These are phyloP conservation scores for Poecilia gillii DNA, from an alignment of 2,797 vertebrate genomes.

Conservation along the genomic window DNA sequence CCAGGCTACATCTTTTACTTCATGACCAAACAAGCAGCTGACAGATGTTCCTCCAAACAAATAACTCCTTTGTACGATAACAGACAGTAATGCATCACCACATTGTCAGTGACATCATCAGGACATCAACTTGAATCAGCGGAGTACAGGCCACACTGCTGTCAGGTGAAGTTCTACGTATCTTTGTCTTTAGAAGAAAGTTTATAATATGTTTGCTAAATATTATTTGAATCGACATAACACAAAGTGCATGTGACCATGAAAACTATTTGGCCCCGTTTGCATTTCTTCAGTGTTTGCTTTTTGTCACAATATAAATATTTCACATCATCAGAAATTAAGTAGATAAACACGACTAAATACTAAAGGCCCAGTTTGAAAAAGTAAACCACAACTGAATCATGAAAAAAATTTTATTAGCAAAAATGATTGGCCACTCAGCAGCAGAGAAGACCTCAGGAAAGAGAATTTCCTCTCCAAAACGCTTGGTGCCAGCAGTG, in stretches of 20 bases:
- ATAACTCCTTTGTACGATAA: conserved; percentile 53
- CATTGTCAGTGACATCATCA: conserved; percentile 41
- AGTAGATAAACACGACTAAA: not conserved
- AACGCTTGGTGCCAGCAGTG: too few relatives aligned
- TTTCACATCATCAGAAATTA: not conserved
- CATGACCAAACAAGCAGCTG: conserved; percentile 30
- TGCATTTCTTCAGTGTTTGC: not conserved
- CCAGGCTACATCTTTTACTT: conserved; percentile 45
- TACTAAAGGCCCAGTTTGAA: not conserved
- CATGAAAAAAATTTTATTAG: not conserved
- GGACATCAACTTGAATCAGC: conserved; percentile 37
- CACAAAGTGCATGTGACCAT: not conserved
- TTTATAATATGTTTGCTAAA: not conserved
- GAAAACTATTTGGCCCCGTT: not conserved
- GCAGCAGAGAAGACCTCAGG: too few relatives aligned
- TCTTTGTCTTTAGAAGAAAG: not conserved
- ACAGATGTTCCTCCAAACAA: conserved; percentile 56
- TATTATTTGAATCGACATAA: not conserved
- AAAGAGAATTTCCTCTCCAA: not conserved
- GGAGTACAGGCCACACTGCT: conserved; percentile 22
- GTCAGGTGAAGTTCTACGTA: not conserved
- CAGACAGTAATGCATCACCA: conserved; percentile 20
- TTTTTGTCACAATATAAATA: not conserved
- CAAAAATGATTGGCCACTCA: not conserved
- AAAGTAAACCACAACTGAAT: not conserved